A percentile compares a stretch with the other conserved stretches of the same genome.
Conservation (phyloP, 2,888 invertebrate species). For the Silvanus unidentatus region DNA sequence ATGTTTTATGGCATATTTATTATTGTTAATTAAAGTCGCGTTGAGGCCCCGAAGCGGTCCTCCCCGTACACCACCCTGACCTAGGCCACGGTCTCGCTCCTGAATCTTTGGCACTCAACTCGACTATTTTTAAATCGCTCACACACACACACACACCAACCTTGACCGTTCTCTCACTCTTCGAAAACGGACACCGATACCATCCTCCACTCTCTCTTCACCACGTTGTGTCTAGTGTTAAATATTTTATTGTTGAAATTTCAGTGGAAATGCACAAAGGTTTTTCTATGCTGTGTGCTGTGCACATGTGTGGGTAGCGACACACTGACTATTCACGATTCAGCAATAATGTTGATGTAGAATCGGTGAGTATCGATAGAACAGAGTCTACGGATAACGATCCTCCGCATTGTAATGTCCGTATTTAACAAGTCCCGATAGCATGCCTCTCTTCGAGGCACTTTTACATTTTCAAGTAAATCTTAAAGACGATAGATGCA, state of each 20-base stretch:
- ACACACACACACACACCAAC: no score
- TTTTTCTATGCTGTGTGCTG: no score
- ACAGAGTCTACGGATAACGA: slow-evolving; percentile 45
- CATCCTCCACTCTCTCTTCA: no score
- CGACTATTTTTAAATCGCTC: slow-evolving; percentile 23
- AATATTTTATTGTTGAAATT: no score
- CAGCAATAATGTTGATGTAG: slow-evolving; percentile 47
- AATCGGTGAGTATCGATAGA: slow-evolving; percentile 44
- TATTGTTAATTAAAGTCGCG: slow-evolving; percentile 43
- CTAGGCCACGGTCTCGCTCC: no score
- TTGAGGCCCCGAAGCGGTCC: slow-evolving; percentile 26
- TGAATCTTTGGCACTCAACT: no score
- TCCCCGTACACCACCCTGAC: no score
- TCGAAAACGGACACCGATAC: no score
- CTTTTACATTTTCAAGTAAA: slow-evolving; percentile 36
- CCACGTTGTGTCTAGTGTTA: no score
- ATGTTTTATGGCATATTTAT: slow-evolving; percentile 42
- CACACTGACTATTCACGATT: slow-evolving; percentile 46
- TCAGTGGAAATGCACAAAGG: no score
- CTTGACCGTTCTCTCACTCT: no score
- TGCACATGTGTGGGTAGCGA: slow-evolving; percentile 36
- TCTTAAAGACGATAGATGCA: slow-evolving; percentile 40
- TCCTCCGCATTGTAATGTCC: slow-evolving; percentile 47
- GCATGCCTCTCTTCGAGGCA: slow-evolving; percentile 31
- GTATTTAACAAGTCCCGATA: slow-evolving; percentile 46